Conservation (phyloP, 2,888 invertebrate species). For the Dasysyrphus tricinctus region DNA sequence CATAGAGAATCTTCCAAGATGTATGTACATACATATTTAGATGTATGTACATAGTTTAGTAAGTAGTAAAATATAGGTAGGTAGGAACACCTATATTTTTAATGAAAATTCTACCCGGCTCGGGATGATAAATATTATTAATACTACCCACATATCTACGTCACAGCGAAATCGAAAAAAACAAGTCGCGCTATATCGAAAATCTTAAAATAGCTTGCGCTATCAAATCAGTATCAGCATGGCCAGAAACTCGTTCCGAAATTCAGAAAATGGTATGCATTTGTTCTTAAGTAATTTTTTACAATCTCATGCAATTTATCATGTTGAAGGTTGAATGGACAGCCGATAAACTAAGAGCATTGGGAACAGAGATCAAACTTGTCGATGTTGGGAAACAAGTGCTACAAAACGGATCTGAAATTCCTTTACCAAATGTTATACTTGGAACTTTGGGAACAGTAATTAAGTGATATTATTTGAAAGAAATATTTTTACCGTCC, state of each 20-base stretch:
- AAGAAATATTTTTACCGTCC: background rate
- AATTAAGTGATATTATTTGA: slow-evolving; percentile 6
- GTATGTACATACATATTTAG: too few relatives aligned
- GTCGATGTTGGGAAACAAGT: slow-evolving; percentile 91
- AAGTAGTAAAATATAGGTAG: too few relatives aligned
- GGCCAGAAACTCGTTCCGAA: slow-evolving; percentile 91
- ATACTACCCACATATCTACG: background rate
- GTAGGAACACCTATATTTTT: background rate
- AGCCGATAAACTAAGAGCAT: slow-evolving; percentile 86
- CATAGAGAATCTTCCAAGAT: too few relatives aligned
- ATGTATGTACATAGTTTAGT: too few relatives aligned
- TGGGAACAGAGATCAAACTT: slow-evolving; percentile 89
- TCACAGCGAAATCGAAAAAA: slow-evolving; percentile 87
- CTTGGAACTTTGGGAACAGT: slow-evolving; percentile 90
- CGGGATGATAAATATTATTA: slow-evolving; percentile 1
- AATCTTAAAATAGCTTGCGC: slow-evolving; percentile 93
- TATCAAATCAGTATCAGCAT: slow-evolving; percentile 97
- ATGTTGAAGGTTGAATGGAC: slow-evolving; percentile 87
- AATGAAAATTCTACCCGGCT: background rate
- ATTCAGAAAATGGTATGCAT: slow-evolving; percentile 88
- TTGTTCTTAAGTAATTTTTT: background rate
- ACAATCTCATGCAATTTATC: background rate
- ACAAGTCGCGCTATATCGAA: slow-evolving; percentile 90
- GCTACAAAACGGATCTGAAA: slow-evolving; percentile 88
- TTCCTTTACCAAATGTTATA: slow-evolving; percentile 94